Percentiles rank a stretch among this genome's conserved stretches.
phyloP scores from a whole-genome alignment of 2,888 invertebrate genomes.

The Cenopis cana region DNA sequence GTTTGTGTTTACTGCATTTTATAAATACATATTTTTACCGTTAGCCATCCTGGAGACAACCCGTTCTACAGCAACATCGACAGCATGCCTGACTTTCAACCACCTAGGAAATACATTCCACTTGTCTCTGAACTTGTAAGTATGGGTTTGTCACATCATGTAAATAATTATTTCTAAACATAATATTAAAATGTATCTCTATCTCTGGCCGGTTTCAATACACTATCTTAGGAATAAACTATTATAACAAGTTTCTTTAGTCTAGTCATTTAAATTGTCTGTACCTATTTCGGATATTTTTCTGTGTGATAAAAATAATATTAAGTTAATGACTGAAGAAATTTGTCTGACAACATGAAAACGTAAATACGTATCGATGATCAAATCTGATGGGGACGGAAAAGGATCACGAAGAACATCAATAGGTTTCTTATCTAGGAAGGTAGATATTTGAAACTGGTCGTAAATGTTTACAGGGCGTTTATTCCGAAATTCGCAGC shows the following conservation, averaged over 20 bases:
- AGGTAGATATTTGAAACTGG: constrained; percentile 79
- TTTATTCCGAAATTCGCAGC: constrained; percentile 39
- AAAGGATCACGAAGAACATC: constrained; percentile 38
- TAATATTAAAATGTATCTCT: constrained; percentile 67
- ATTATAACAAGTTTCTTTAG: constrained; percentile 19
- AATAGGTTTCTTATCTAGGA: constrained; percentile 48
- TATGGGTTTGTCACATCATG: constrained; percentile 59
- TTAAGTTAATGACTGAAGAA: constrained; percentile 21
- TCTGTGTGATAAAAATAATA: neutral
- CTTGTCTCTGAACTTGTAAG: constrained; percentile 99
- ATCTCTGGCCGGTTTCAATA: constrained; percentile 75
- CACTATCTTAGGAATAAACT: constrained; percentile 55
- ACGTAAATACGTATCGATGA: constrained; percentile 12
- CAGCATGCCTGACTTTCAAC: constrained; percentile 99
- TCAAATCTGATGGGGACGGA: constrained; percentile 38
- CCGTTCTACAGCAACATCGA: constrained; percentile 99
- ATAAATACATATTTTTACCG: constrained; percentile 43
- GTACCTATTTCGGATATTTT: too few species aligned
- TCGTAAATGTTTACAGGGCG: constrained; percentile 71
- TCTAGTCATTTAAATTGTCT: constrained; percentile 4
- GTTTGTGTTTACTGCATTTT: neutral
- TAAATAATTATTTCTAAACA: constrained; percentile 59
- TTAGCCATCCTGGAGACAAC: constrained; percentile 96
- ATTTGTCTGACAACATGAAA: constrained; percentile 9
- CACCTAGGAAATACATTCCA: constrained; percentile 98